These are phyloP conservation scores for Tauraco erythrolophus DNA, from an alignment of 2,113 vertebrate genomes.

Conservation along the genomic window DNA sequence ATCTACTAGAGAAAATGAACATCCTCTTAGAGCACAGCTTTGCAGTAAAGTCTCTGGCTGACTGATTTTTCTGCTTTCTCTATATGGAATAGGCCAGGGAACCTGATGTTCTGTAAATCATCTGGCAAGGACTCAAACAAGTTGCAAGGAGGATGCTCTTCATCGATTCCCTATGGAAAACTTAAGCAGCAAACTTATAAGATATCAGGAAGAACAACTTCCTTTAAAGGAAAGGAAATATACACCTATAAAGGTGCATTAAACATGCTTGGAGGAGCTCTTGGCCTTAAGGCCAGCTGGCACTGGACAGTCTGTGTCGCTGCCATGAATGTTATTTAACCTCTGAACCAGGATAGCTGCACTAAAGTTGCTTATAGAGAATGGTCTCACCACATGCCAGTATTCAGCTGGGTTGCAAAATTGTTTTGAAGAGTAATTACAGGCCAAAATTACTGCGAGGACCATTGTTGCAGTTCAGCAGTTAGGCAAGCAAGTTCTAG, in stretches of 20 bases:
- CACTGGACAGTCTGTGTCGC: accelerated
- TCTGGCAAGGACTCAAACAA: neutral
- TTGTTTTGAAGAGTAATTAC: neutral
- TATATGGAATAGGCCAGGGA: neutral
- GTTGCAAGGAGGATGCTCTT: neutral
- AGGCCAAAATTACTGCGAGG: neutral
- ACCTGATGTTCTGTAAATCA: neutral
- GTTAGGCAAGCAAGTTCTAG: neutral
- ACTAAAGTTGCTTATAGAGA: neutral
- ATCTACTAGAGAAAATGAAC: neutral
- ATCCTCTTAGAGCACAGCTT: neutral
- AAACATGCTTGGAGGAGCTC: neutral
- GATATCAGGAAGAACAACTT: neutral
- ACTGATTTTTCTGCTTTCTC: neutral
- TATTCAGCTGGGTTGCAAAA: neutral
- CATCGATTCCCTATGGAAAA: neutral
- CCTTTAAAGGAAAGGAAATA: neutral
- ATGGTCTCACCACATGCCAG: neutral
- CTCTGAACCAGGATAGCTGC: neutral
- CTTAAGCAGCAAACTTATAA: neutral
- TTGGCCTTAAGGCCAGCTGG: neutral
- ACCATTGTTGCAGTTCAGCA: neutral
- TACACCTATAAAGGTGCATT: neutral
- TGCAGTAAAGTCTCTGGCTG: neutral
- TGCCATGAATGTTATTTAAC: neutral